Evolutionary conservation across 2,888 invertebrate species (phyloP), one percentile per base, ranked within the genome.

Genomic region (Drosophila fulvimacula): DNA sequence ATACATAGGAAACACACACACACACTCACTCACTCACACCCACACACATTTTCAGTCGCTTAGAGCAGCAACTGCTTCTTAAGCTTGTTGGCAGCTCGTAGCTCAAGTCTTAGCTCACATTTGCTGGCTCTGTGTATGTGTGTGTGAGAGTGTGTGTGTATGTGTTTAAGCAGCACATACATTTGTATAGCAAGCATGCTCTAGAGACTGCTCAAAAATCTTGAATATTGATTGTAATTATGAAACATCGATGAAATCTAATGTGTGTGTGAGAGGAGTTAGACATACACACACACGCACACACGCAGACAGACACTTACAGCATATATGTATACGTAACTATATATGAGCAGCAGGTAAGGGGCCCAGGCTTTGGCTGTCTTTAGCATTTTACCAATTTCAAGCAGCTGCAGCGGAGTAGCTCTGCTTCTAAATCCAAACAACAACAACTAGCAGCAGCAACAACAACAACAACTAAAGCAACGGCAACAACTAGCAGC

Each of bases 151-250:
- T 11, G n/a, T 27, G 27, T 17, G 46, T 46, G 27, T 17, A 11
- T 44, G 27, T 46, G 10, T 46, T n/a, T 48, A n/a, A 24, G 44
- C 41, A 19, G 19, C 27, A n/a, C 2, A 27, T 11, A 46, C 6
- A 48, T 48, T 32, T 34, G 15, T 10, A 34, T 17, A 5, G 38
- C 38, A 24, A 48, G 19, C 30, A 44, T 13, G 19, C 44, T 46
- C 24, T 17, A 9, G 51, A 34, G 51, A 3, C 51, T 34, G 19
- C 15, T 32, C 24, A 13, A 46, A 63, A 57, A 32, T 39, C 15
- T 46, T 57, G 39, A 38, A 48, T 48, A 57, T 58, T 63, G 57
- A 44, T 46, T 56, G 46, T 62, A 57, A 56, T 57, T 62, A 57
- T 62, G 52, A 38, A 38, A 24, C 17, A 51, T 51, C 51, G 51